A percentile compares a stretch with the other conserved stretches of the same genome.
These are phyloP conservation scores for Caenorhabditis briggsae DNA, from an alignment of 1,140 invertebrate genomes.

Conservation along the genomic window DNA sequence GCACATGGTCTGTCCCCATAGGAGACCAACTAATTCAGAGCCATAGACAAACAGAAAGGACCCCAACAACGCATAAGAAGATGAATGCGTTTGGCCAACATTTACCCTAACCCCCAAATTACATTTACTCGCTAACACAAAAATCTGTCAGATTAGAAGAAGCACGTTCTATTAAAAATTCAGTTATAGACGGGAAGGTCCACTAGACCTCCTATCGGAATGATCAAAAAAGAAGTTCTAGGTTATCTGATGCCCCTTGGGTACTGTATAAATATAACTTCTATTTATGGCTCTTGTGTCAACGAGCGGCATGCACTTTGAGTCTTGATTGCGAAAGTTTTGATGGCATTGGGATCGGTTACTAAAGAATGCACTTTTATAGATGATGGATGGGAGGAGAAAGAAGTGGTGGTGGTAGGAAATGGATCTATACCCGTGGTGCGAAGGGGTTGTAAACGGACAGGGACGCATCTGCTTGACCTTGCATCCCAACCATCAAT, in stretches of 20 bases:
- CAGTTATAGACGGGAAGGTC: neutral
- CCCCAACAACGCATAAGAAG: neutral
- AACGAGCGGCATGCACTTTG: conserved; percentile 44
- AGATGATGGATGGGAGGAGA: conserved; percentile 10
- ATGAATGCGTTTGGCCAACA: conserved; percentile 48
- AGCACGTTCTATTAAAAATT: neutral
- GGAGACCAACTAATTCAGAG: conserved; percentile 25
- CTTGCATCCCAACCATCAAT: conserved; percentile 40
- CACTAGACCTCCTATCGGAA: neutral
- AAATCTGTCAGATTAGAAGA: conserved; percentile 36
- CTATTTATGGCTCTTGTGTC: neutral
- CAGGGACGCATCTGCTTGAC: conserved; percentile 21
- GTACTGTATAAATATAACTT: conserved; percentile 55
- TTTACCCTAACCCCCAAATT: conserved; percentile 9
- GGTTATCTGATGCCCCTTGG: conserved; percentile 18
- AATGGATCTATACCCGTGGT: neutral
- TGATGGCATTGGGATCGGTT: neutral
- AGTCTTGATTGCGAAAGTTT: neutral
- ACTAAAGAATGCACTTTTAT: neutral
- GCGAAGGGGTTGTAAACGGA: conserved; percentile 32
- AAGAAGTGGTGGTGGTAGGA: neutral
- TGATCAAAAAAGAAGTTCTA: neutral
- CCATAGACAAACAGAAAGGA: conserved; percentile 37
- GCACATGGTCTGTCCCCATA: conserved; percentile 3
- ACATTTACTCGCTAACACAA: neutral